Percentiles rank a stretch among this genome's conserved stretches.
These are phyloP conservation scores for Athetis lepigone DNA, from an alignment of 2,888 invertebrate genomes.

Conservation along the genomic window DNA sequence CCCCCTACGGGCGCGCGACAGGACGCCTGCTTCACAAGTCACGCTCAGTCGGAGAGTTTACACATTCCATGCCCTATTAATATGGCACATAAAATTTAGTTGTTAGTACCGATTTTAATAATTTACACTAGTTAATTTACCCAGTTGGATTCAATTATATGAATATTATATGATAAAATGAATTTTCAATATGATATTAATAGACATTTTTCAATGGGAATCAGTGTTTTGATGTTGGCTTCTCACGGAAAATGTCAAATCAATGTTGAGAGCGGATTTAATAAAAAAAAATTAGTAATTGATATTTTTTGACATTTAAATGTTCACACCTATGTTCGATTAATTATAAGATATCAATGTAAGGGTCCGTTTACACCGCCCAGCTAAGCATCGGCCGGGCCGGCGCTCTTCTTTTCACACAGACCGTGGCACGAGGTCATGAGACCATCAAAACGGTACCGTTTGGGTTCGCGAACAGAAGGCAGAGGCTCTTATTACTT, in stretches of 20 bases:
- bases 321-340: slow-evolving; percentile 6
- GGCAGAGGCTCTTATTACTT: no score
- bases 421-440: no score
- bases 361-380: no score
- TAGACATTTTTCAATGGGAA: slow-evolving; percentile 15
- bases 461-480: no score
- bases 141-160: slow-evolving; percentile 58
- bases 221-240: background rate
- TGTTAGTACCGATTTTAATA: slow-evolving; percentile 51
- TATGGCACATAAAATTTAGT: slow-evolving; percentile 64
- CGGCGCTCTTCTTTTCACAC: no score
- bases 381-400: no score
- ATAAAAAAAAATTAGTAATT: no score
- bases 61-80: slow-evolving; percentile 68
- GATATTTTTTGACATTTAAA: slow-evolving; percentile 4
- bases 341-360: slow-evolving; percentile 35
- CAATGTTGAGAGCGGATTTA: no score
- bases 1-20: slow-evolving; percentile 73
- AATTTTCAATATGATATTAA: slow-evolving; percentile 33
- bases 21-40: slow-evolving; percentile 64
- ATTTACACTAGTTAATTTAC: slow-evolving; percentile 56
- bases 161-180: slow-evolving; percentile 32
- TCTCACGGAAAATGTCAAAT: slow-evolving; percentile 20
- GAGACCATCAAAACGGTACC: no score
- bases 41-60: slow-evolving; percentile 60